Evolutionary conservation across 2,113 vertebrate genomes (phyloP).

Genomic region (Micromys minutus): DNA sequence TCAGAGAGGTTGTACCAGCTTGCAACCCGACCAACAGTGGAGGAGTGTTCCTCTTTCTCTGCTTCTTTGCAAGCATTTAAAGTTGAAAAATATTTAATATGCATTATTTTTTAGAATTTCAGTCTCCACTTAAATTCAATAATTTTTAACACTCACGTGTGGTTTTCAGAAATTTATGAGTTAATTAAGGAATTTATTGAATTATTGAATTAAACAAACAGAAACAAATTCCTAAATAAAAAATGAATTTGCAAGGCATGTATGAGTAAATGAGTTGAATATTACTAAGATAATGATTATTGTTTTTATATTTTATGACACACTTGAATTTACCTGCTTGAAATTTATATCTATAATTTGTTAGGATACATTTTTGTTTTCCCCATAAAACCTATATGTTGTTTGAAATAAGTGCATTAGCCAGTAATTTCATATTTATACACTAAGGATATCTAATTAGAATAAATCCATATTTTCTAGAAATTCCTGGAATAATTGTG

Average conservation of each 20-base stretch:
- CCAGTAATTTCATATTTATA: conserved; percentile 25
- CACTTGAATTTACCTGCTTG: neutral
- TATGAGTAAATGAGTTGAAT: conserved; percentile 6
- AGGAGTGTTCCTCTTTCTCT: no score
- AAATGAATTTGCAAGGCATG: neutral
- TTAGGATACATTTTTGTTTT: conserved; percentile 7
- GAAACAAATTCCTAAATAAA: no score
- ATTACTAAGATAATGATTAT: neutral
- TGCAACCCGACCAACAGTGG: no score
- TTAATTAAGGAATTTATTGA: no score
- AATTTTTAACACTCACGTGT: no score
- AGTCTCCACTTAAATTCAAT: no score
- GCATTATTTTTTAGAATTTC: no score
- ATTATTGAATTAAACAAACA: no score
- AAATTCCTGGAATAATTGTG: neutral
- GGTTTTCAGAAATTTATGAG: no score
- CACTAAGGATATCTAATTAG: conserved; percentile 28
- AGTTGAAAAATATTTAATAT: no score
- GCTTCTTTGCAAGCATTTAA: no score
- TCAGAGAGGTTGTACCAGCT: no score
- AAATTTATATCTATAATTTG: conserved; percentile 16
- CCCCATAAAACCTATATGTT: neutral
- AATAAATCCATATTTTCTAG: conserved; percentile 14
- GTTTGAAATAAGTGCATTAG: conserved; percentile 15
- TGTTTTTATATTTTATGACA: conserved; percentile 40